Evolutionary conservation across 2,113 vertebrate genomes (phyloP), one percentile per base, ranked within the genome.

Genomic region (Dromas ardeola): DNA sequence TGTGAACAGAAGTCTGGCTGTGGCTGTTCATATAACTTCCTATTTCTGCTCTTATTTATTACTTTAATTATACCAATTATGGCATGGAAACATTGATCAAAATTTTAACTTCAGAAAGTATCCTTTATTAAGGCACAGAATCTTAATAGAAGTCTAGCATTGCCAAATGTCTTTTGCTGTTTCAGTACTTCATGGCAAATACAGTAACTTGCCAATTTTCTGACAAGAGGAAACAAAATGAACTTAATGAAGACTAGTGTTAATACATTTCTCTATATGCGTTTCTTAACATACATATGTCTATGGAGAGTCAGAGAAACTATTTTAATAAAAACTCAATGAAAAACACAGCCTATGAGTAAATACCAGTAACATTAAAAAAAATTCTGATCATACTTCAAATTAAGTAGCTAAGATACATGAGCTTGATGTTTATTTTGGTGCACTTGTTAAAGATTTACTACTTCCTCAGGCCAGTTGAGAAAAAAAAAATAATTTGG

Each of bases 121-220:
- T 42, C 16, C 14, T 66, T 89, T 93, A 59, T 21, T 70, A 42
- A 84, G 74, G 20, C 13, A 74, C 4, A 42, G 7, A 52, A n/a
- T 53, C 14, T 29, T 45, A 81, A 34, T 5, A 52, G 13, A 77
- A 84, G 9, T 19, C 26, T 21, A 49, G 5, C n/a, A 66, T 45
- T 43, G 3, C 2, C 2, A 17, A 29, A 14, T 55, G 26, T n/a
- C 4, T 0, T 84, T 93, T 67, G 15, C 7, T 86, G 2, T 62
- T 73, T 40, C 11, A 86, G 9, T 88, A 69, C 20, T 80, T 96
- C 17, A 61, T 56, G 18, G 15, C 0, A 94, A 94, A 78, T 65
- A 17, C 42, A 70, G 3, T n/a, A 49, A 30, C 19, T 49, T 59
- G 5, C 5, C 11, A 26, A 15, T 22, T 71, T 87, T 78, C 55